Base-by-base conservation (phyloP, 2,888 invertebrate species). In the Tethea ocularis region DNA sequence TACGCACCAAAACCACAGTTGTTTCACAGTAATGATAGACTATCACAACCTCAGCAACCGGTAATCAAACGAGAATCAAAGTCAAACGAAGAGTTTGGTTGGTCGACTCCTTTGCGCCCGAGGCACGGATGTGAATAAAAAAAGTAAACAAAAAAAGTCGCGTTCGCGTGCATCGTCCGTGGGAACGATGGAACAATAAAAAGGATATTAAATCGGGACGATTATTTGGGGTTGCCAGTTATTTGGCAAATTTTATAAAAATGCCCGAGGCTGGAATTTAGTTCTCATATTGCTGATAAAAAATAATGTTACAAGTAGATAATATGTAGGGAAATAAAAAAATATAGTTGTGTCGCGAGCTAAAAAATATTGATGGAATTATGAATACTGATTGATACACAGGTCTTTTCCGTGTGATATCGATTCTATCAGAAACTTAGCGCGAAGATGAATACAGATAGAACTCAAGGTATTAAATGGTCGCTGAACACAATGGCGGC, bases 31-130 rank as follows among this genome's bases (percentile, higher is more conserved):
- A 90, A 91, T 90, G 82, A 90, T 86, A 88, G 84, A 80, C 78
- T 82, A 77, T 74, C 76, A 72, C 65, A 66, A 67, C 74, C 75
- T 71, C 74, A 69, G 72, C 72, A 82, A 76, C 82, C 78, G 71
- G 83, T 83, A 87, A 89, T 89, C 89, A 88, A 86, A 84, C 78
- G 78, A 84, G 81, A 81, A 88, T 87, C 87, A 87, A 86, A 88
- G 13, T 33, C 46, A 46, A 46, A 20, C 75, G 84, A 85, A 84
- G 77, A 80, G 82, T 82, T 84, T 74, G 74, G 77, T 77, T 68
- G 71, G 56, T 72, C 75, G 75, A 80, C 84, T 82, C 79, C 84
- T 84, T 84, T 76, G 67, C 74, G 89, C 91, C 85, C 63, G 80
- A 77, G 88, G 92, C 91, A 75, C 91, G 89, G 90, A 89, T 89